Evolutionary conservation across 2,888 invertebrate genomes (phyloP).

Genomic region (Micropterix aruncella): DNA sequence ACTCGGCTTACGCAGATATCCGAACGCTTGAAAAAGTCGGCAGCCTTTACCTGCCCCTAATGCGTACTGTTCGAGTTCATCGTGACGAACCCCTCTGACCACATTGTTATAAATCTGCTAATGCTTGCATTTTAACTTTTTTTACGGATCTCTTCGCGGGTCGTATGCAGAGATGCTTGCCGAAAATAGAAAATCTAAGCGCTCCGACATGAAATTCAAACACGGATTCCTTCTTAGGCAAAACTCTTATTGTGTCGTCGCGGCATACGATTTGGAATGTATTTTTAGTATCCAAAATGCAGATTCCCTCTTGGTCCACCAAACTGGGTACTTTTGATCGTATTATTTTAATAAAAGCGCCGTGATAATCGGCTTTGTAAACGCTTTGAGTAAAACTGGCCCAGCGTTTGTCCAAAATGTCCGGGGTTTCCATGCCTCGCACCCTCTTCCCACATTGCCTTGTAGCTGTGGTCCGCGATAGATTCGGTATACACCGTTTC

Average conservation of each 20-base stretch:
- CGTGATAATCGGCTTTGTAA: conserved; percentile 56
- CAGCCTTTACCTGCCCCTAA: no score
- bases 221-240: conserved; percentile 68
- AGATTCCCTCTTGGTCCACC: conserved; percentile 54
- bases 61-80: no score
- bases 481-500: no score
- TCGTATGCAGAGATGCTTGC: conserved; percentile 64
- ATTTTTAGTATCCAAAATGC: conserved; percentile 68
- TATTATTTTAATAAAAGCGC: conserved; percentile 49
- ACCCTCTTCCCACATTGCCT: no score
- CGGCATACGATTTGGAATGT: conserved; percentile 58
- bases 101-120: conserved; percentile 47
- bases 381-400: conserved; percentile 37
- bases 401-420: conserved; percentile 28
- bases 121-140: conserved; percentile 57
- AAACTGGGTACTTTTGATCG: conserved; percentile 57
- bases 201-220: conserved; percentile 54
- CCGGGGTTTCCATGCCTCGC: no score
- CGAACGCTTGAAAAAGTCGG: no score
- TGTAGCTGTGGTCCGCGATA: no score
- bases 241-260: conserved; percentile 50
- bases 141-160: conserved; percentile 70
- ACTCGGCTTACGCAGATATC: no score
- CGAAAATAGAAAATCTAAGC: conserved; percentile 57
- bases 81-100: no score